Evolutionary conservation across 2,113 vertebrate genomes (phyloP).

Genomic region (Alligator mississippiensis): DNA sequence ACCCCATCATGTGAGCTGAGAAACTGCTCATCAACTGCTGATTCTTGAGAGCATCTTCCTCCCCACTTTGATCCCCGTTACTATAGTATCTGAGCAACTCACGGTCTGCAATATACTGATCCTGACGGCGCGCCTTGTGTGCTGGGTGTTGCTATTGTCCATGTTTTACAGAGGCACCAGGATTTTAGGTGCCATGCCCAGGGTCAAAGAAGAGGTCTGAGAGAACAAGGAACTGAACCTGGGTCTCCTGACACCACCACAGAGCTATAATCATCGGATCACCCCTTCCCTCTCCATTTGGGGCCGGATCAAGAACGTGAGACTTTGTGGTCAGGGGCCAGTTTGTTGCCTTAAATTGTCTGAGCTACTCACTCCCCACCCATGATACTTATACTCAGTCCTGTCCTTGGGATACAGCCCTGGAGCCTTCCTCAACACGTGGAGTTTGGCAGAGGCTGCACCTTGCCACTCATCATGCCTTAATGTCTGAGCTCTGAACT

Average conservation of each 20-base stretch:
- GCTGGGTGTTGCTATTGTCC: neutral
- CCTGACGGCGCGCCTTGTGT: no score
- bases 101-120: neutral
- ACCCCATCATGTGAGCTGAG: neutral
- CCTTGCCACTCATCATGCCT: neutral
- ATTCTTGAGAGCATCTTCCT: neutral
- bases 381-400: neutral
- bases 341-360: neutral
- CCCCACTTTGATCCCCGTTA: neutral
- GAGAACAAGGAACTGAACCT: neutral
- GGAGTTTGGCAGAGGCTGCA: neutral
- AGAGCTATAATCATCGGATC: neutral
- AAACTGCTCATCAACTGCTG: neutral
- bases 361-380: neutral
- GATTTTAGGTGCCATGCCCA: no score
- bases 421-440: neutral
- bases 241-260: neutral
- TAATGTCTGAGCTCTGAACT: neutral
- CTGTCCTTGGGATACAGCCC: neutral
- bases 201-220: neutral
- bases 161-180: no score
- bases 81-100: neutral
- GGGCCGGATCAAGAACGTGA: neutral
- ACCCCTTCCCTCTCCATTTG: neutral
- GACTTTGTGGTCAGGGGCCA: neutral